Evolutionary conservation across 2,113 vertebrate species (phyloP).

Genomic region (Herpetotheres cachinnans): DNA sequence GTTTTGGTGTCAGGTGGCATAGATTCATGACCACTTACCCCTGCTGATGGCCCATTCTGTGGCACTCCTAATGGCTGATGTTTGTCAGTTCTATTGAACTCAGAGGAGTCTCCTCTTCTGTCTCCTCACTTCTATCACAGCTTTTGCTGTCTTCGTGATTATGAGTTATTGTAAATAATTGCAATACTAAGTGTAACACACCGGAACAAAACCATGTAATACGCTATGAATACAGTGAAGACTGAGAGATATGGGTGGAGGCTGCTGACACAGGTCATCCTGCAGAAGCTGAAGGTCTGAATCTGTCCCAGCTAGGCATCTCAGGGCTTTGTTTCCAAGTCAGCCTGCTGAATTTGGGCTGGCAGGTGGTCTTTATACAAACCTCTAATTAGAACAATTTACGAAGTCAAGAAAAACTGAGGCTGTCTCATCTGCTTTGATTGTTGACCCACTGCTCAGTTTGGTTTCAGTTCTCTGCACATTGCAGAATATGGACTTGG

Average conservation of each 20-base stretch:
- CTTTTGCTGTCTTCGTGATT: background rate
- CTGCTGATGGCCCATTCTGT: background rate
- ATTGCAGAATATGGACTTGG: background rate
- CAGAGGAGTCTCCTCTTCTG: background rate
- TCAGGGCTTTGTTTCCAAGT: background rate
- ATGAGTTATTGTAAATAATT: background rate
- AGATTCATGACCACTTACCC: background rate
- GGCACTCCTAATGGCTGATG: background rate
- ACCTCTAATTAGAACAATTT: background rate
- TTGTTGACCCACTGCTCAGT: background rate
- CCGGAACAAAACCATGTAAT: background rate
- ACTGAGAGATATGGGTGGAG: background rate
- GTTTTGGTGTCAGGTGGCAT: background rate
- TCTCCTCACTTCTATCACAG: background rate
- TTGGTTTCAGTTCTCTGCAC: background rate
- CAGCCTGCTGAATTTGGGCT: background rate
- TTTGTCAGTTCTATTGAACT: background rate
- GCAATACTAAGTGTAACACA: background rate
- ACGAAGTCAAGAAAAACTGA: background rate
- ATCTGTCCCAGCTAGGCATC: background rate
- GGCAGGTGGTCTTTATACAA: background rate
- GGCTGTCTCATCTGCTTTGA: background rate
- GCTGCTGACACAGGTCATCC: background rate
- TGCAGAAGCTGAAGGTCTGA: background rate
- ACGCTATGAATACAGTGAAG: background rate